Evolutionary conservation across 2,113 vertebrate species (phyloP), one percentile per base, ranked within the genome.

Genomic region (Clarias batrachus): DNA sequence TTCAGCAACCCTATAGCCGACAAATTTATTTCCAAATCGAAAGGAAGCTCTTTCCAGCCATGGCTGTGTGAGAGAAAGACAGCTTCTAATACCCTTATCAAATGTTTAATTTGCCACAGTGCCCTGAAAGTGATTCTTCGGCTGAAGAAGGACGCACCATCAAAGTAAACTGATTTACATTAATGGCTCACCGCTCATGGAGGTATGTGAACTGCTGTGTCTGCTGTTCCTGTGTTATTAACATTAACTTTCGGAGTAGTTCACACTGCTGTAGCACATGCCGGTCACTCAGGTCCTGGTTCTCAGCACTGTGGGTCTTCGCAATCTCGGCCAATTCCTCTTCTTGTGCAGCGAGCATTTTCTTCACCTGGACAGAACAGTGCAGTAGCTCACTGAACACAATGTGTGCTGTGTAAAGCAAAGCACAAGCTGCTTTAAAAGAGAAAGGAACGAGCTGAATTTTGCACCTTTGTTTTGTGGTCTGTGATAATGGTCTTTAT

Each of bases 311-410:
- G 91, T 98, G 97, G 0, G 96, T 95, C 62, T 96, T 96, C 90
- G 97, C 96, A 94, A 99, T 96, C 89, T 98, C 97, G 0, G 97
- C 97, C 96, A 97, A 97, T 89, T 99, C 97, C 63, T 97, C 97
- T 10, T 97, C 97, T 91, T 99, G 98, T 91, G 96, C 96, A 0
- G 96, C 96, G 70, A 97, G 97, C n/a, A 97, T 96, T 90, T 98
- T 96, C 92, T 98, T 98, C 82, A 99, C 97, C 98, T 98, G 17
- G 7, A 74, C 21, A 73, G 33, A 60, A 73, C 21, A 74, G 54
- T 4, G 60, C 21, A 74, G 54, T 9, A 59, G 54, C 63, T 73
- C 52, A 73, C n/a, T 73, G 82, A 84, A 30, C 30, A 52, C 6
- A 60, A 57, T 37, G 48, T n/a, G 41, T 65, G 60, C 14, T 37